Evolutionary conservation across 23 tunicate genomes (phyloP).

Genomic region (Trididemnum nubilum): DNA sequence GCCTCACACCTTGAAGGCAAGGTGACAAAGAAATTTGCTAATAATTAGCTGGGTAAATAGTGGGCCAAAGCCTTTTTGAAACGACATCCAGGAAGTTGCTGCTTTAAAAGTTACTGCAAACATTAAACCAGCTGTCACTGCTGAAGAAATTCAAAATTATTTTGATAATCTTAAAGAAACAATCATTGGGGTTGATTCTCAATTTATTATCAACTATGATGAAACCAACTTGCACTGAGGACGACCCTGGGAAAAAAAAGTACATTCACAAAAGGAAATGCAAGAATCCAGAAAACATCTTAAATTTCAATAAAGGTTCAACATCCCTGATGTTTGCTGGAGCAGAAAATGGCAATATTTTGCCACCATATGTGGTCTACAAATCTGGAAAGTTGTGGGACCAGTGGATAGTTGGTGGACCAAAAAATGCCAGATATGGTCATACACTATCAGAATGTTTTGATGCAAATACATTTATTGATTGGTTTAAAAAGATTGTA

Average conservation of each 20-base stretch:
- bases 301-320: not conserved
- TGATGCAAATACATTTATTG: not conserved
- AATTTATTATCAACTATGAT: too few species aligned
- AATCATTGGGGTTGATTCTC: too few species aligned
- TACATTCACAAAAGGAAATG: not conserved
- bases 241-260: slow-evolving; percentile 9
- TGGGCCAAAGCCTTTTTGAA: not conserved
- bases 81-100: not conserved
- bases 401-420: slow-evolving; percentile 1
- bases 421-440: not conserved
- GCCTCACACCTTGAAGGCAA: too few species aligned
- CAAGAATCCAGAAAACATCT: not conserved
- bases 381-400: not conserved
- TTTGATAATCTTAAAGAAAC: not conserved
- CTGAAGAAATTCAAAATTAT: not conserved
- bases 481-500: too few species aligned
- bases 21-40: too few species aligned
- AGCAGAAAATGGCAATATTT: not conserved
- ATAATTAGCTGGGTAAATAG: not conserved
- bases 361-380: slow-evolving; percentile 14
- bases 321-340: slow-evolving; percentile 2
- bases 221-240: too few species aligned
- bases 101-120: not conserved
- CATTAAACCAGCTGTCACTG: not conserved
- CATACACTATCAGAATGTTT: not conserved